Evolutionary conservation across 2,797 vertebrate species (phyloP), one percentile per base, ranked within the genome.

Genomic region (Dipus sagitta): DNA sequence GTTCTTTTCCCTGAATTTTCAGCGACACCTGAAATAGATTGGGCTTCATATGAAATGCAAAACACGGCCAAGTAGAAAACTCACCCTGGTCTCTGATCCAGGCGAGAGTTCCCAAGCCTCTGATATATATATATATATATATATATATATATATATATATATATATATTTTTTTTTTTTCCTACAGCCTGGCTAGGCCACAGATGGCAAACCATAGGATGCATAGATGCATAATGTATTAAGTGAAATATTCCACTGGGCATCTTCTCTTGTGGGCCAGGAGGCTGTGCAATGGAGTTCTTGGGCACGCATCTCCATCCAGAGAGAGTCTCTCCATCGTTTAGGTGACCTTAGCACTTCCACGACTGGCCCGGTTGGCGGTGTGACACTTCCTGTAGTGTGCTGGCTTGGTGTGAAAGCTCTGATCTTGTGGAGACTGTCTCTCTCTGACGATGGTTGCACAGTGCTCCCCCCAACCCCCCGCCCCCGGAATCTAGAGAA

Each of bases 11-110:
- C 92, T 97, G 97, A 85, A 54, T 97, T 98, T 98, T 97, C 96
- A 96, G 97, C 90, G 94, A 92, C 93, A 96, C 96, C 97, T 97
- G 96, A 97, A 98, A 98, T 97, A 98, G 97, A 95, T 96, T 90
- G 94, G n/a, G 10, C 94, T 97, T 97, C 12, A 11, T 23, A 91
- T 95, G 67, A 97, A 97, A 96, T 96, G 96, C 77, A 97, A 96
- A 97, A 95, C 90, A 93, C 52, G 81, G 58, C 74, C 23, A 95
- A 94, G 76, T 89, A 97, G 94, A 95, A 94, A 75, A 96, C 82
- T 62, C 65, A 72, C 60, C 68, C 72, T 86, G 80, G 86, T 92
- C 96, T 97, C 92, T 87, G 92, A 47, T 95, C 87, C 90, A 92
- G 80, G 28, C 52, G 38, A 94, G 92, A 85, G 70, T 95, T 97